phyloP scores from a whole-genome alignment of 2,888 invertebrate genomes.

The Merodon equestris region DNA sequence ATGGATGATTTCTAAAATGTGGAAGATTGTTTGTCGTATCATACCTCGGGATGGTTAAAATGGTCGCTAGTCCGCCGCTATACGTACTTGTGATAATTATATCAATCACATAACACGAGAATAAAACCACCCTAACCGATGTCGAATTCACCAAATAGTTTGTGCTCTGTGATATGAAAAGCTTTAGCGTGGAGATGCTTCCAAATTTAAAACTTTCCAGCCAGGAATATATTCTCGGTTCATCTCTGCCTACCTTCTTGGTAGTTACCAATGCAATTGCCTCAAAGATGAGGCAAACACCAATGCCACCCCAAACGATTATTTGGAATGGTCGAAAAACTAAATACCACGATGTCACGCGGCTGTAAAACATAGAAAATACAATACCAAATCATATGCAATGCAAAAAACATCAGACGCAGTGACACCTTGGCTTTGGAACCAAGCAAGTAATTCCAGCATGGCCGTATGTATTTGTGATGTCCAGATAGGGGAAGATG shows the following conservation, averaged over 20 bases:
- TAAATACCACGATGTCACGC: conserved; percentile 82
- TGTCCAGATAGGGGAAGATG: conserved; percentile 82
- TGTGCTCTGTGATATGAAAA: conserved; percentile 73
- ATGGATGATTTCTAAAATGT: no score
- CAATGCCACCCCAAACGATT: conserved; percentile 82
- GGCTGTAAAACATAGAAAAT: conserved; percentile 74
- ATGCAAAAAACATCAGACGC: no score
- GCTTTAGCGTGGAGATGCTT: conserved; percentile 71
- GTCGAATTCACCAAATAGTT: conserved; percentile 70
- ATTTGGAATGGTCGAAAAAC: conserved; percentile 82
- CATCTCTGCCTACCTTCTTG: conserved; percentile 68
- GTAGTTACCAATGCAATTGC: conserved; percentile 75
- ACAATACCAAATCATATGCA: neutral
- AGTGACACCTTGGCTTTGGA: conserved; percentile 82
- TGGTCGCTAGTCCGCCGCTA: conserved; percentile 83
- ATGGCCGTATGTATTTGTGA: conserved; percentile 81
- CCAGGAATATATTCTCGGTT: conserved; percentile 51
- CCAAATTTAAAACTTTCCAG: conserved; percentile 71
- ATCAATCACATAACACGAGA: conserved; percentile 78
- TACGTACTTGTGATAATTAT: conserved; percentile 83
- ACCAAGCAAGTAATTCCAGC: conserved; percentile 84
- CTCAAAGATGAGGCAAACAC: conserved; percentile 79
- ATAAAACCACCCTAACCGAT: conserved; percentile 71
- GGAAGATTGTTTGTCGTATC: conserved; percentile 5
- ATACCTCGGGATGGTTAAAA: conserved; percentile 83